Conservation (phyloP, 2,888 invertebrate genomes). For the Melolontha melolontha region DNA sequence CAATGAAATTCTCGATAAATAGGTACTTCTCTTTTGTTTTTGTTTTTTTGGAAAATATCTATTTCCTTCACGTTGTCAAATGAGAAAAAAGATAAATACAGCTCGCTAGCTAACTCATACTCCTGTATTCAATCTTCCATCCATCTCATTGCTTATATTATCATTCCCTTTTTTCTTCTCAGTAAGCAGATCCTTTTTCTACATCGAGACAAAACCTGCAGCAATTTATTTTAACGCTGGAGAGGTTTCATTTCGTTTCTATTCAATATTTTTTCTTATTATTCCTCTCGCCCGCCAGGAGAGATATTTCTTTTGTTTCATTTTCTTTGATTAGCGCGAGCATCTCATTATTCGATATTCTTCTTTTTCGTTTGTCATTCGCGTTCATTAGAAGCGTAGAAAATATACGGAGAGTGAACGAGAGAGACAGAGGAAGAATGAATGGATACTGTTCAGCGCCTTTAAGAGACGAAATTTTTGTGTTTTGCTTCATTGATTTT, state of each 20-base stretch:
- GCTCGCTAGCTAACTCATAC: slow-evolving; percentile 5
- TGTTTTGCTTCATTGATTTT: slow-evolving; percentile 15
- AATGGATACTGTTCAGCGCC: slow-evolving; percentile 9
- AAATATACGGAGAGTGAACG: slow-evolving; percentile 1
- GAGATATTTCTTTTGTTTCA: slow-evolving; percentile 38
- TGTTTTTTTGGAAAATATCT: slow-evolving; percentile 2
- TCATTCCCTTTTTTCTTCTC: slow-evolving; percentile 24
- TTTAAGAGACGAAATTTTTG: slow-evolving; percentile 24
- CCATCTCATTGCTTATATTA: slow-evolving; percentile 36
- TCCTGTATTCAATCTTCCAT: slow-evolving; percentile 34
- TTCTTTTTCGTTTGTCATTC: slow-evolving; percentile 24
- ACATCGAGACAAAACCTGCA: slow-evolving; percentile 30
- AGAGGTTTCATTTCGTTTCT: slow-evolving; percentile 29
- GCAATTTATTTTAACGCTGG: slow-evolving; percentile 36
- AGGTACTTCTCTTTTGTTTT: slow-evolving; percentile 1
- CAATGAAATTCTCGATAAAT: slow-evolving; percentile 23
- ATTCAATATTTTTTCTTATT: slow-evolving; percentile 36
- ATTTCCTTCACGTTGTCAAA: slow-evolving; percentile 8
- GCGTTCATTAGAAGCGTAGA: slow-evolving; percentile 25
- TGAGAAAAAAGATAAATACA: slow-evolving; percentile 20
- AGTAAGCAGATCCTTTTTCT: slow-evolving; percentile 21
- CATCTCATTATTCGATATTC: slow-evolving; percentile 34
- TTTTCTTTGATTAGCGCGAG: slow-evolving; percentile 37
- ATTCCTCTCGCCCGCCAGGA: slow-evolving; percentile 19
- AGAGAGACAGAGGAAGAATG: background rate